Percentiles rank a stretch among this genome's conserved stretches.
Conservation (phyloP, 1,140 invertebrate genomes). For the Halesus radiatus region DNA sequence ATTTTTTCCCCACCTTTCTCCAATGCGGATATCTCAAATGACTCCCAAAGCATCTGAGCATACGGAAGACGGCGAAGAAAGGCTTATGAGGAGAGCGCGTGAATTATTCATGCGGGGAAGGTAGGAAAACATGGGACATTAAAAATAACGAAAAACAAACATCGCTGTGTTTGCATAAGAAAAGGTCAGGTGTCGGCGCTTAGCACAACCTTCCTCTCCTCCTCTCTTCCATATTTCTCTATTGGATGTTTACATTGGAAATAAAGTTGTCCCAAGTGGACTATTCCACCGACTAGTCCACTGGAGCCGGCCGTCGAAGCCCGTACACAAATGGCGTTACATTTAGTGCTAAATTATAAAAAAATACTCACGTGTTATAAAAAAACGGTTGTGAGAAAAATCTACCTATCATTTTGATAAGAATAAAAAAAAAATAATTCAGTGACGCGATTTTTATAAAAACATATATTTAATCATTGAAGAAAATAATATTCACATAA, state of each 20-base stretch:
- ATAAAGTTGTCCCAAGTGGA: slow-evolving; percentile 33
- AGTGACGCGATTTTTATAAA: too few species aligned
- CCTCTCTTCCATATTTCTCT: background rate
- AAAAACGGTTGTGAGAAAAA: too few species aligned
- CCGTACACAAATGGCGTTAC: too few species aligned
- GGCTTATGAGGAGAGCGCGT: slow-evolving; percentile 14
- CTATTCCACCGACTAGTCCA: slow-evolving; percentile 27
- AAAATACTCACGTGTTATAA: too few species aligned
- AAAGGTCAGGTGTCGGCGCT: slow-evolving; percentile 37
- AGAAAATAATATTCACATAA: too few species aligned
- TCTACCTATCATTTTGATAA: too few species aligned
- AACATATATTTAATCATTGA: too few species aligned
- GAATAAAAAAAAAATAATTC: too few species aligned
- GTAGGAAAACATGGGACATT: slow-evolving; percentile 31
- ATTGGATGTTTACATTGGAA: slow-evolving; percentile 36
- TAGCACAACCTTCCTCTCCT: slow-evolving; percentile 2
- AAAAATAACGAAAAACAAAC: slow-evolving; percentile 44
- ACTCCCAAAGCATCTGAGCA: slow-evolving; percentile 4
- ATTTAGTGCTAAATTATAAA: too few species aligned
- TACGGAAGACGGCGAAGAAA: background rate
- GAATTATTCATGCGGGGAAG: slow-evolving; percentile 34
- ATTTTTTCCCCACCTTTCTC: too few species aligned
- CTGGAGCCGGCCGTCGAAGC: background rate
- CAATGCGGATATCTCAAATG: slow-evolving; percentile 15
- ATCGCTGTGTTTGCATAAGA: slow-evolving; percentile 30